Evolutionary conservation across 2,797 vertebrate genomes (phyloP).

Genomic region (Atherinosoma microstoma): DNA sequence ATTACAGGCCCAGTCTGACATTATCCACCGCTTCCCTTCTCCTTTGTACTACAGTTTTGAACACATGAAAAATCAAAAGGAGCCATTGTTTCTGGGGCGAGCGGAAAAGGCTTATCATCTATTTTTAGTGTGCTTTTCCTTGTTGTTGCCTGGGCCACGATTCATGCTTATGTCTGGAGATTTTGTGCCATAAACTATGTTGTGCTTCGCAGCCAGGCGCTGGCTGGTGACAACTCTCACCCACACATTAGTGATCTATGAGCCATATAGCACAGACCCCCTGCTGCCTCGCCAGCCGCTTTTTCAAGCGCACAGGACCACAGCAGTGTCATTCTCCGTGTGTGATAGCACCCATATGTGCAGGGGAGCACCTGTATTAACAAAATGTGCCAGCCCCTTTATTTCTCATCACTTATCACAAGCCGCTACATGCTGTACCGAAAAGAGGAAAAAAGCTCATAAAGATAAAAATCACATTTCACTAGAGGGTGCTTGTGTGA

Average conservation of each 20-base stretch:
- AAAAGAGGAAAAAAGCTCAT: constrained; percentile 58
- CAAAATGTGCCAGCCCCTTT: constrained; percentile 55
- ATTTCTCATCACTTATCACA: constrained; percentile 73
- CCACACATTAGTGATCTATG: constrained; percentile 78
- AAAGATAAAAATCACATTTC: constrained; percentile 84
- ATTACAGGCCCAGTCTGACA: constrained; percentile 43
- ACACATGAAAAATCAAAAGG: constrained; percentile 54
- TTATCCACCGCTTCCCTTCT: constrained; percentile 31
- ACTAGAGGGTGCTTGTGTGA: constrained; percentile 78
- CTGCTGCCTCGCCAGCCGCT: constrained; percentile 55
- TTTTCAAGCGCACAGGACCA: constrained; percentile 45
- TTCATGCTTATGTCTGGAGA: constrained; percentile 62
- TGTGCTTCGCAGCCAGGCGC: constrained; percentile 65
- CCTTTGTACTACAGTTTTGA: constrained; percentile 35
- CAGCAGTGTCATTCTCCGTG: constrained; percentile 47
- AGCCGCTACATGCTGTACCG: constrained; percentile 48
- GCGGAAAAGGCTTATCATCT: constrained; percentile 67
- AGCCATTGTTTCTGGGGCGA: constrained; percentile 75
- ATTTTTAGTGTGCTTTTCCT: constrained; percentile 76
- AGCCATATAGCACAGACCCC: constrained; percentile 58
- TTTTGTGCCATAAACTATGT: constrained; percentile 73
- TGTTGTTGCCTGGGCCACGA: constrained; percentile 74
- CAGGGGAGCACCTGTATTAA: constrained; percentile 65
- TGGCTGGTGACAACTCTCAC: constrained; percentile 76
- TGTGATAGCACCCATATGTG: constrained; percentile 69